Conservation (phyloP, 1,140 invertebrate species). For the Leptinotarsa lineolata region DNA sequence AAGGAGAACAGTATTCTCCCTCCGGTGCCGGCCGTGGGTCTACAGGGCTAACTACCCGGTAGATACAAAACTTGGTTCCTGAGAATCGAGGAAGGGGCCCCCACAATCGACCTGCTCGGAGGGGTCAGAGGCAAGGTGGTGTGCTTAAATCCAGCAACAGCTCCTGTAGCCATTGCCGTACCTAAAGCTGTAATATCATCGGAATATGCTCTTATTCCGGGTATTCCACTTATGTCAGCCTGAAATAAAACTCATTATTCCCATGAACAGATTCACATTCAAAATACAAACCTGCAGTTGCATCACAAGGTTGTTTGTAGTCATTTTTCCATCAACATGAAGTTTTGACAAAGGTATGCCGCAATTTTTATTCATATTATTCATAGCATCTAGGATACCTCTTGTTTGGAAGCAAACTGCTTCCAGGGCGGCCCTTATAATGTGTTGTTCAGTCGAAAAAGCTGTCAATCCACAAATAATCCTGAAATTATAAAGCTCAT, state of each 20-base stretch:
- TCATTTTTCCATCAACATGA: conserved; percentile 92
- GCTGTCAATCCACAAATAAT: conserved; percentile 94
- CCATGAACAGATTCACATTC: not conserved
- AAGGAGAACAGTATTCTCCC: too few species aligned
- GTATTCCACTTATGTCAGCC: conserved; percentile 49
- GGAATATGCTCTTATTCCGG: conserved; percentile 76
- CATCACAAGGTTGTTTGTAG: conserved; percentile 87
- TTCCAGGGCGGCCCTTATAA: conserved; percentile 91
- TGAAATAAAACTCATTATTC: conserved; percentile 18
- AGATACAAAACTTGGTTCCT: too few species aligned
- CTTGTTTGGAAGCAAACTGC: conserved; percentile 94
- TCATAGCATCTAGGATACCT: conserved; percentile 84
- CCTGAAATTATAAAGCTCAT: conserved; percentile 57
- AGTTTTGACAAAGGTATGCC: conserved; percentile 80
- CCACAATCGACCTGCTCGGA: too few species aligned
- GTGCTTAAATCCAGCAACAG: conserved; percentile 77
- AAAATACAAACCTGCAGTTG: conserved; percentile 78
- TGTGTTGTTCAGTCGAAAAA: conserved; percentile 90
- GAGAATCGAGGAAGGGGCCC: too few species aligned
- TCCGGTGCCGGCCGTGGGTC: too few species aligned
- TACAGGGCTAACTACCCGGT: too few species aligned
- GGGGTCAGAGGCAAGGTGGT: too few species aligned
- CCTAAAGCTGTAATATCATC: conserved; percentile 90
- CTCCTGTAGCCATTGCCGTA: conserved; percentile 86
- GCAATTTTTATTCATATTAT: conserved; percentile 90